phyloP scores from a whole-genome alignment of 2,113 vertebrate species.

The Spilogale gracilis region DNA sequence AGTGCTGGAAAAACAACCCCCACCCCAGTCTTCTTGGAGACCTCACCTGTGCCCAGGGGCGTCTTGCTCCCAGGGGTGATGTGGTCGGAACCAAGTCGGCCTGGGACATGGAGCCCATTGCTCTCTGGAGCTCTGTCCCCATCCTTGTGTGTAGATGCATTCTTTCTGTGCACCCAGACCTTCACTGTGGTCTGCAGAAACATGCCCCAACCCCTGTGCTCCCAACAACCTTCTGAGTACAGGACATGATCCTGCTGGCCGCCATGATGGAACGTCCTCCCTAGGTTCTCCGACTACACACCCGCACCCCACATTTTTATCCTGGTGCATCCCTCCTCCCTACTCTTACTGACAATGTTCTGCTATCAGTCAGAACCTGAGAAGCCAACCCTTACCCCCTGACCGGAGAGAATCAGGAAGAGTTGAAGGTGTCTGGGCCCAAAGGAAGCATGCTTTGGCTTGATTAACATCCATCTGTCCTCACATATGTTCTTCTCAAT shows the following conservation, averaged over 20 bases:
- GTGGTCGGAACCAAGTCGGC: not conserved
- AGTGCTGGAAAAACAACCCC: not conserved
- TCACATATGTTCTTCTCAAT: not conserved
- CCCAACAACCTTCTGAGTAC: not conserved
- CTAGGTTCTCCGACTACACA: not conserved
- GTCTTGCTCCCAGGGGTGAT: accelerated
- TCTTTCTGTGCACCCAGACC: not conserved
- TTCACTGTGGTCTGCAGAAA: not conserved
- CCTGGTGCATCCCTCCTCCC: not conserved
- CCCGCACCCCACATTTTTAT: not conserved
- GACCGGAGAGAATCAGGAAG: not conserved
- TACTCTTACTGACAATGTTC: not conserved
- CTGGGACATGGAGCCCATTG: not conserved
- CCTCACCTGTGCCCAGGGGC: not conserved
- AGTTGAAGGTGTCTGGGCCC: not conserved
- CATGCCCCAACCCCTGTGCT: not conserved
- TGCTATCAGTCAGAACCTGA: no score
- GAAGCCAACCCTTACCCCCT: not conserved
- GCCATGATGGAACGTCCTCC: not conserved
- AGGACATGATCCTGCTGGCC: not conserved
- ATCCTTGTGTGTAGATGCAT: accelerated
- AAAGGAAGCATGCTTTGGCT: not conserved
- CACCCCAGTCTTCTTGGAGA: not conserved
- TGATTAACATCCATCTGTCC: not conserved
- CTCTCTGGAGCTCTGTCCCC: not conserved